These are phyloP conservation scores for Tipula lateralis DNA, from an alignment of 2,888 invertebrate genomes.

Conservation along the genomic window DNA sequence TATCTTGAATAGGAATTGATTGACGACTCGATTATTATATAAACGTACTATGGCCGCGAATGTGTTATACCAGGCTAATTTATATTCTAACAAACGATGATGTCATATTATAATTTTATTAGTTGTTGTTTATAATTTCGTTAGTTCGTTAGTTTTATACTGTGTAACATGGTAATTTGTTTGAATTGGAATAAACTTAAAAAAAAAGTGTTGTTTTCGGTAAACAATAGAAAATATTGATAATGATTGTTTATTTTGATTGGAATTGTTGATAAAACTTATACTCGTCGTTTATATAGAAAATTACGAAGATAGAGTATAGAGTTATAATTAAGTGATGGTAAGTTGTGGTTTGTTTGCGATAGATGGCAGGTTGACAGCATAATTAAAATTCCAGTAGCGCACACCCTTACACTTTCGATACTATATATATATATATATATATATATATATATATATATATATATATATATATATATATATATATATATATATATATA, in stretches of 20 bases:
- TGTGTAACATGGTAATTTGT: background rate
- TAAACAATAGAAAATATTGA: constrained; percentile 19
- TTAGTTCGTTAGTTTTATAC: constrained; percentile 9
- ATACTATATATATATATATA: background rate
- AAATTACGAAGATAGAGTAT: background rate
- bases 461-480: background rate
- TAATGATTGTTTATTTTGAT: background rate
- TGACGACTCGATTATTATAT: background rate
- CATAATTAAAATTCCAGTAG: background rate
- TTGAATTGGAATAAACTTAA: background rate
- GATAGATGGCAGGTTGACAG: background rate
- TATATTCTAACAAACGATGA: background rate
- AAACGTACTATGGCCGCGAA: background rate
- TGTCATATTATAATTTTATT: background rate
- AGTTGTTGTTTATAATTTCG: background rate
- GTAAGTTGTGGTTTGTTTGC: background rate
- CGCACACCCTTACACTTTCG: background rate
- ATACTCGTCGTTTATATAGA: background rate
- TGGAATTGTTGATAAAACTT: background rate
- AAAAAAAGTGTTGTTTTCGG: background rate
- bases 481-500: background rate
- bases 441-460: background rate
- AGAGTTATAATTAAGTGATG: background rate
- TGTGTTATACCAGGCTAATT: background rate
- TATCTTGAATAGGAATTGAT: background rate